Evolutionary conservation across 1,140 invertebrate genomes (phyloP).

Genomic region (Thaumetopoea pityocampa): DNA sequence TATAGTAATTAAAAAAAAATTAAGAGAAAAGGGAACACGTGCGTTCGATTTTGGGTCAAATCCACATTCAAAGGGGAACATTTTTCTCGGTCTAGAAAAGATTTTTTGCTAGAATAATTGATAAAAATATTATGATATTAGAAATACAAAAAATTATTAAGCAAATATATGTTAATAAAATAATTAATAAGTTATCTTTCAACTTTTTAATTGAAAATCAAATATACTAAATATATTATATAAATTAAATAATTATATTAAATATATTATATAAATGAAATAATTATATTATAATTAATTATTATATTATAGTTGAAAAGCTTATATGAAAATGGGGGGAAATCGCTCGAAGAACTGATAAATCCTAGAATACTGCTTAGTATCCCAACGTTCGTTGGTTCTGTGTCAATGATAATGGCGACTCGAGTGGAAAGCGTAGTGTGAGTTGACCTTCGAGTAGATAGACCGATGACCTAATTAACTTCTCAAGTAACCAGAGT

Average conservation of each 20-base stretch:
- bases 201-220: conserved; percentile 82
- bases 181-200: conserved; percentile 71
- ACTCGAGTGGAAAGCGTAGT: no score
- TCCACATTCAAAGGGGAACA: conserved; percentile 79
- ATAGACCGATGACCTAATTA: no score
- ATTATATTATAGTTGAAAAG: no score
- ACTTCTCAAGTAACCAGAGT: no score
- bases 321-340: no score
- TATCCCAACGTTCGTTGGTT: no score
- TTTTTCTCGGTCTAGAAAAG: conserved; percentile 76
- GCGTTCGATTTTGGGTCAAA: conserved; percentile 76
- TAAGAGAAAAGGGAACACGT: conserved; percentile 77
- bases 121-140: conserved; percentile 70
- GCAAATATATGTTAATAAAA: conserved; percentile 47
- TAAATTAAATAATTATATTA: conserved; percentile 77
- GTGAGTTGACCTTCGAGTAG: no score
- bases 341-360: no score
- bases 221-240: conserved; percentile 82
- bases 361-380: no score
- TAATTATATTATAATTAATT: no score
- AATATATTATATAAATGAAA: no score
- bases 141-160: conserved; percentile 59
- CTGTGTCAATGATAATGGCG: no score
- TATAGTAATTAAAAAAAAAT: conserved; percentile 79
- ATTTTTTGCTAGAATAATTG: conserved; percentile 75